Percentiles rank a stretch among this genome's conserved stretches.
phyloP scores from a whole-genome alignment of 2,797 vertebrate genomes.

The Podargus strigoides region DNA sequence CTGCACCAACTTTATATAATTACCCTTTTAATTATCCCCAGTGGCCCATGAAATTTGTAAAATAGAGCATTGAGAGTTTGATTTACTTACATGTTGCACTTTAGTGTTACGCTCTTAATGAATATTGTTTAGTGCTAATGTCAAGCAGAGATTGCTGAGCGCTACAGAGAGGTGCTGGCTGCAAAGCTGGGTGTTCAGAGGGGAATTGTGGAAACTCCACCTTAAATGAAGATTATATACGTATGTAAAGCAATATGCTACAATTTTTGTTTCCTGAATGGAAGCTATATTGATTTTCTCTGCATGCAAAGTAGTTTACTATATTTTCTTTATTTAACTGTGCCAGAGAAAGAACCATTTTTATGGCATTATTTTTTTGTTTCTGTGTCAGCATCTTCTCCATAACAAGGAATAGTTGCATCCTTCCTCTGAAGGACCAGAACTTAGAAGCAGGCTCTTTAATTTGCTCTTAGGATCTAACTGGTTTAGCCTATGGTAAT shows the following conservation, averaged over 20 bases:
- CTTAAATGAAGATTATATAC: neutral
- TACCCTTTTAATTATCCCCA: slow-evolving; percentile 85
- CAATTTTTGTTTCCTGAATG: slow-evolving; percentile 2
- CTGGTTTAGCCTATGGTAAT: neutral
- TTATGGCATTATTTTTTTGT: slow-evolving; percentile 9
- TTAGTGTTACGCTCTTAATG: slow-evolving; percentile 77
- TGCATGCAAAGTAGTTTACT: neutral
- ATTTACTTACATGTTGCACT: slow-evolving; percentile 83
- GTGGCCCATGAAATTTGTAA: slow-evolving; percentile 84
- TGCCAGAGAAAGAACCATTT: neutral
- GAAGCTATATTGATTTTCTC: slow-evolving; percentile 35
- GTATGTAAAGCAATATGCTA: neutral
- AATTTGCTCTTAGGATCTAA: neutral
- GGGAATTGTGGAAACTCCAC: neutral
- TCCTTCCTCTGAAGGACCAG: neutral
- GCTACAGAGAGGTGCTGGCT: slow-evolving; percentile 40
- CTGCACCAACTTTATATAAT: slow-evolving; percentile 83
- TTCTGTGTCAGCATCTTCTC: neutral
- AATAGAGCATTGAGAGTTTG: slow-evolving; percentile 80
- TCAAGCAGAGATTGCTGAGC: slow-evolving; percentile 64
- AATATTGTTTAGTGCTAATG: slow-evolving; percentile 77
- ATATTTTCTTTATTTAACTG: neutral
- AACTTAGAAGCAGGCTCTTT: neutral
- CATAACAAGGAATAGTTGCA: neutral
- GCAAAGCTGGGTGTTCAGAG: neutral